A percentile compares a stretch with the other conserved stretches of the same genome.
Conservation (phyloP, 2,797 vertebrate species). For the Acestrorhynchus altus region DNA sequence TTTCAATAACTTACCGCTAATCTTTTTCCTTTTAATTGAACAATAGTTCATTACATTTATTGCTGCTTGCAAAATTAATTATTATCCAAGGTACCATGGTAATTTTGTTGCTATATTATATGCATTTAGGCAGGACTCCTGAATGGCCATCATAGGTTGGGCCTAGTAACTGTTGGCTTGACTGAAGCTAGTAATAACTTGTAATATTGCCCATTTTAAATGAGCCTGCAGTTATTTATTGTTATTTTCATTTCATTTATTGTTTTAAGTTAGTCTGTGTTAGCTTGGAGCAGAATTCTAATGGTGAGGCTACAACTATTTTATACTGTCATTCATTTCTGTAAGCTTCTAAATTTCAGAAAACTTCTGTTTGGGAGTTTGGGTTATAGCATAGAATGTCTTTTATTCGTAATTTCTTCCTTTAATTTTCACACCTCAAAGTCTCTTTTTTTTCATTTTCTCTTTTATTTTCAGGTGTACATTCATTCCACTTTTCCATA, state of each 20-base stretch:
- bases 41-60: constrained; percentile 50
- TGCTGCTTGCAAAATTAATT: constrained; percentile 31
- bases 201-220: neutral
- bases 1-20: constrained; percentile 43
- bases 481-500: too few relatives aligned
- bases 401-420: too few relatives aligned
- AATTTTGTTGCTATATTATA: constrained; percentile 14
- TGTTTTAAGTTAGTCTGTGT: neutral
- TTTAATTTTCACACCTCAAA: too few relatives aligned
- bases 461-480: too few relatives aligned
- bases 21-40: constrained; percentile 51
- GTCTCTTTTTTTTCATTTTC: too few relatives aligned
- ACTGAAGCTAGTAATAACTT: constrained; percentile 1
- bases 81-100: constrained; percentile 28
- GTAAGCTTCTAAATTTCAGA: too few relatives aligned
- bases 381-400: too few relatives aligned
- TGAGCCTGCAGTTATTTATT: too few relatives aligned
- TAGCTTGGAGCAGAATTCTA: too few relatives aligned
- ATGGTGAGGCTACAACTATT: too few relatives aligned
- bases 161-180: neutral
- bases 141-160: neutral
- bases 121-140: neutral
- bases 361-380: too few relatives aligned
- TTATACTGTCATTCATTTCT: too few relatives aligned
- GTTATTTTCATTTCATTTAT: neutral